Conservation (phyloP, 2,113 vertebrate species). For the Archocentrus centrarchus region DNA sequence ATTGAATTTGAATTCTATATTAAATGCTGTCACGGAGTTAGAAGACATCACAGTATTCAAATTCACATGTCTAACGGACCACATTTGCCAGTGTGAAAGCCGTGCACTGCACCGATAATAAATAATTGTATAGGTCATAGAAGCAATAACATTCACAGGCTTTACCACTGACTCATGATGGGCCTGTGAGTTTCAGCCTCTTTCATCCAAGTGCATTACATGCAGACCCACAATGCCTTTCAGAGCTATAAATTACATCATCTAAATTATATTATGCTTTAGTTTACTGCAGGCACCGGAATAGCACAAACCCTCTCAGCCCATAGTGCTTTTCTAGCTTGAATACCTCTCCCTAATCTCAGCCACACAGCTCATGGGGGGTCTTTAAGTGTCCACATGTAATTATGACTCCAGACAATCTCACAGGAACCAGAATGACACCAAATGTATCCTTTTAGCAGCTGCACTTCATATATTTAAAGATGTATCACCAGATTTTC, state of each 20-base stretch:
- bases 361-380: not conserved
- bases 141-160: constrained; percentile 20
- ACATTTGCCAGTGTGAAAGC: not conserved
- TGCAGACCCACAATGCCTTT: not conserved
- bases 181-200: not conserved
- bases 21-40: constrained; percentile 16
- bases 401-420: constrained; percentile 19
- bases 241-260: constrained; percentile 13
- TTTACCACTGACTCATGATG: constrained; percentile 22
- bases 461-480: not conserved
- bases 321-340: not conserved
- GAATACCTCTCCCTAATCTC: not conserved
- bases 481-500: not conserved
- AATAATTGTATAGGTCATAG: constrained; percentile 13
- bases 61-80: constrained; percentile 5
- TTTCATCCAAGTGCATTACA: constrained; percentile 9
- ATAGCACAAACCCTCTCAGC: not conserved
- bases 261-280: constrained; percentile 17
- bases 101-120: not conserved
- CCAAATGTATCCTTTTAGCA: not conserved
- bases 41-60: constrained; percentile 11
- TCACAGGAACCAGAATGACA: constrained; percentile 7
- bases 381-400: constrained; percentile 19
- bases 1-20: not conserved
- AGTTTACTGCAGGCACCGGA: not conserved